Evolutionary conservation across 2,888 invertebrate species (phyloP).

Genomic region (Coremacera marginata): DNA sequence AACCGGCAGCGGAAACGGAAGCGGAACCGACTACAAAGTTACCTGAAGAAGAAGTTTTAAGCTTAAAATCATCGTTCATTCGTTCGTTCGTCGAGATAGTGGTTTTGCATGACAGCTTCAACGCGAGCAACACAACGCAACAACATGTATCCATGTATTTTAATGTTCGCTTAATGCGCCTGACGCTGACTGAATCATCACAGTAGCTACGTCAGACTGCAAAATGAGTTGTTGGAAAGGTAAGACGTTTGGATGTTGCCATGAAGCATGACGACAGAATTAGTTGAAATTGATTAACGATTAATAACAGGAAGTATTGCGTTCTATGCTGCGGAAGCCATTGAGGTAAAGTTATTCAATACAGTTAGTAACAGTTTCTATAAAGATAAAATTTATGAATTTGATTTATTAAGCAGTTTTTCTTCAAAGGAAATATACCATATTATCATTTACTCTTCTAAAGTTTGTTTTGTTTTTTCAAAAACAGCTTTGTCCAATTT

Average conservation of each 20-base stretch:
- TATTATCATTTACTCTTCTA: too few species aligned
- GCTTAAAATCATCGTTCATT: background rate
- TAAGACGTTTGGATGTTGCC: background rate
- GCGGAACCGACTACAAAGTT: constrained; percentile 36
- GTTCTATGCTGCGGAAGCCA: background rate
- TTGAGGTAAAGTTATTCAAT: background rate
- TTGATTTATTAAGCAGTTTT: too few species aligned
- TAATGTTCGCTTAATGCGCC: too few species aligned
- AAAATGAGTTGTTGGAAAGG: background rate
- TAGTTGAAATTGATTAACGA: constrained; percentile 12
- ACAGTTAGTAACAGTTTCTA: too few species aligned
- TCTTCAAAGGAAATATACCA: too few species aligned
- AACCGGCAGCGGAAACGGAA: constrained; percentile 14
- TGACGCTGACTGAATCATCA: too few species aligned
- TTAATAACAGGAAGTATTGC: constrained; percentile 12
- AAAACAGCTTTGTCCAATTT: too few species aligned
- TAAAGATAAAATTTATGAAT: too few species aligned
- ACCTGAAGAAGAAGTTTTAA: constrained; percentile 23
- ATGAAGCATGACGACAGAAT: constrained; percentile 1
- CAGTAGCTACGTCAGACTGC: background rate
- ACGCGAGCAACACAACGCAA: background rate
- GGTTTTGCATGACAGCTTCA: constrained; percentile 14
- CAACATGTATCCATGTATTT: background rate
- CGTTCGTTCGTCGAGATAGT: background rate
- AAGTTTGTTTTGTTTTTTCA: too few species aligned